Evolutionary conservation across 2,888 invertebrate species (phyloP).

Genomic region (Aphrophora alni): DNA sequence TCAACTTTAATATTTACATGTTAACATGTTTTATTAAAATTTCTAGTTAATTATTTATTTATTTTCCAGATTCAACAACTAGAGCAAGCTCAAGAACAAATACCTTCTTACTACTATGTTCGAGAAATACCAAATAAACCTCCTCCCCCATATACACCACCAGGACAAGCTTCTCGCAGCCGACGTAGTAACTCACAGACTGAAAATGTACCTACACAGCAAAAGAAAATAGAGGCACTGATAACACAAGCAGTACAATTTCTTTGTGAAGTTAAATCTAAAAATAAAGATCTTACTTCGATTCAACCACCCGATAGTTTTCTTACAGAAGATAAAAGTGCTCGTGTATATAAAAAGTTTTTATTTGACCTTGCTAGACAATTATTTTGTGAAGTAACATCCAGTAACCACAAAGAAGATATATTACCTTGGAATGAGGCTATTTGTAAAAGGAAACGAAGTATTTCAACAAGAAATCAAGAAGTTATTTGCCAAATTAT

Average conservation of each 20-base stretch:
- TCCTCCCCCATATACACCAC: constrained; percentile 77
- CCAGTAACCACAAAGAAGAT: constrained; percentile 58
- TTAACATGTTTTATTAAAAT: neutral
- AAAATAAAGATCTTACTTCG: constrained; percentile 54
- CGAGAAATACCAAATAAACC: constrained; percentile 77
- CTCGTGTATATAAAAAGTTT: constrained; percentile 62
- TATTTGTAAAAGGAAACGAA: constrained; percentile 30
- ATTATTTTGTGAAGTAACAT: constrained; percentile 55
- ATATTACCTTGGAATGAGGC: constrained; percentile 63
- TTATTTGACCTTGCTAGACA: constrained; percentile 70
- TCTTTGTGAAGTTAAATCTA: constrained; percentile 58
- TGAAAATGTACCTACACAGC: constrained; percentile 56
- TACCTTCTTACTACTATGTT: constrained; percentile 64
- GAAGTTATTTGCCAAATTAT: constrained; percentile 61
- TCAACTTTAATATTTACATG: too few relatives aligned
- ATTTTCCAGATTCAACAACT: constrained; percentile 64
- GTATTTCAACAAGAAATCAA: constrained; percentile 55
- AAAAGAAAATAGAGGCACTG: constrained; percentile 60
- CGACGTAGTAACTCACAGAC: constrained; percentile 21
- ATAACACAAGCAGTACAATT: constrained; percentile 59
- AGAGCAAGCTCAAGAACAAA: constrained; percentile 58
- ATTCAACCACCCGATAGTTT: constrained; percentile 55
- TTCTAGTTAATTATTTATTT: neutral
- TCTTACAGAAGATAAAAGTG: constrained; percentile 22
- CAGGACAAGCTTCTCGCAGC: constrained; percentile 53